A percentile compares a stretch with the other conserved stretches of the same genome.
phyloP scores from a whole-genome alignment of 92 coral and sea anemone species.

The Epizoanthus stellaris region DNA sequence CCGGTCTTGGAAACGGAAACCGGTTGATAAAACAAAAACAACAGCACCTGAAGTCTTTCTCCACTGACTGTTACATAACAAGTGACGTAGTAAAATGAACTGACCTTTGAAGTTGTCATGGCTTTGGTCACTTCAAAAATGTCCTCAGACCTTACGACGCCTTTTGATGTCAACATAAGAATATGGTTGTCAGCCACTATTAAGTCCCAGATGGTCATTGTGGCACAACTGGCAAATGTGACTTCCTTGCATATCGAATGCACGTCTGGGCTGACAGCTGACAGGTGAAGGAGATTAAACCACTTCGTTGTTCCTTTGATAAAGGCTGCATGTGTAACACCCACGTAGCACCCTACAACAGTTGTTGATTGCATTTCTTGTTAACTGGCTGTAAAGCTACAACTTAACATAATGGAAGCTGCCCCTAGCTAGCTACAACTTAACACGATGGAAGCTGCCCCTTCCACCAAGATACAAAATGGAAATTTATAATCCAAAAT shows the following conservation, averaged over 20 bases:
- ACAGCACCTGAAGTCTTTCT: too few species aligned
- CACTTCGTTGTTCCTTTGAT: conserved; percentile 76
- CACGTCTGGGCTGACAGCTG: conserved; percentile 65
- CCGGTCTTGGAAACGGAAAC: too few species aligned
- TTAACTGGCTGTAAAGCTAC: background rate
- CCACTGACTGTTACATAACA: too few species aligned
- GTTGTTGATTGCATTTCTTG: too few species aligned
- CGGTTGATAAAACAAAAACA: too few species aligned
- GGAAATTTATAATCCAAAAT: background rate
- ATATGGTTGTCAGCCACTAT: conserved; percentile 68
- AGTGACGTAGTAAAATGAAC: too few species aligned
- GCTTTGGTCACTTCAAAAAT: conserved; percentile 50
- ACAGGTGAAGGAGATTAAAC: conserved; percentile 80
- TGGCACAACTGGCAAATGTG: conserved; percentile 66
- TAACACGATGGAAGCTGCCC: background rate
- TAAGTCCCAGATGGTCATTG: conserved; percentile 73
- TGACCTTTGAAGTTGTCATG: conserved; percentile 41
- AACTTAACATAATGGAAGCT: background rate
- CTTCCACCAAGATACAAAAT: background rate
- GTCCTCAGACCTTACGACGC: conserved; percentile 74
- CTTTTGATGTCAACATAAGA: conserved; percentile 82
- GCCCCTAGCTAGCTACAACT: background rate
- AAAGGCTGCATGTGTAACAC: conserved; percentile 85
- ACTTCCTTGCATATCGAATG: conserved; percentile 82
- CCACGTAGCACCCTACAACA: conserved; percentile 82